Evolutionary conservation across 2,113 vertebrate genomes (phyloP).

Genomic region (Rhea americana): DNA sequence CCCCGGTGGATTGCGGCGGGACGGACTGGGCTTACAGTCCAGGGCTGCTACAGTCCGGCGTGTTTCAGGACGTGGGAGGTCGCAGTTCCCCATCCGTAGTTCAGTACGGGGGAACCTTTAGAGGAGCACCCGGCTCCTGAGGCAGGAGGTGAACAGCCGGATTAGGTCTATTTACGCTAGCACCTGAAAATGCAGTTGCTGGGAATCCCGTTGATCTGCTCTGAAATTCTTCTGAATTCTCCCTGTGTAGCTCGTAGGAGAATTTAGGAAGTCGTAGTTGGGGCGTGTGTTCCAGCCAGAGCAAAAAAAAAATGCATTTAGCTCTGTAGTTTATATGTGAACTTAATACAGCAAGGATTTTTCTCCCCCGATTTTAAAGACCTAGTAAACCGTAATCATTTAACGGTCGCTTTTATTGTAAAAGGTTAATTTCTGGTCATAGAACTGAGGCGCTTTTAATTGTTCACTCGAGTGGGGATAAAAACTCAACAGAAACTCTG

Average conservation of each 20-base stretch:
- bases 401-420: neutral
- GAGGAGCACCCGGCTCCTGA: neutral
- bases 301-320: neutral
- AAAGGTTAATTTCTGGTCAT: constrained; percentile 17
- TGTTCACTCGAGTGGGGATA: neutral
- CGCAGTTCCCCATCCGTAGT: neutral
- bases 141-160: neutral
- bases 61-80: neutral
- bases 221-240: neutral
- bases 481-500: neutral
- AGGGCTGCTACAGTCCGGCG: neutral
- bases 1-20: neutral
- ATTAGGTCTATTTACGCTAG: neutral
- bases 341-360: neutral
- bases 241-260: neutral
- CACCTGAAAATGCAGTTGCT: neutral
- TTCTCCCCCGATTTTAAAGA: neutral
- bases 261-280: neutral
- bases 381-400: neutral
- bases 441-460: neutral
- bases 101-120: neutral
- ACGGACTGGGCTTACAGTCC: neutral
- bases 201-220: neutral
- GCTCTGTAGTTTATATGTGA: neutral
- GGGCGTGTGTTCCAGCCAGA: neutral